Percentiles rank a stretch among this genome's conserved stretches.
These are phyloP conservation scores for Tiliacea aurago DNA, from an alignment of 2,888 invertebrate genomes.

Conservation along the genomic window DNA sequence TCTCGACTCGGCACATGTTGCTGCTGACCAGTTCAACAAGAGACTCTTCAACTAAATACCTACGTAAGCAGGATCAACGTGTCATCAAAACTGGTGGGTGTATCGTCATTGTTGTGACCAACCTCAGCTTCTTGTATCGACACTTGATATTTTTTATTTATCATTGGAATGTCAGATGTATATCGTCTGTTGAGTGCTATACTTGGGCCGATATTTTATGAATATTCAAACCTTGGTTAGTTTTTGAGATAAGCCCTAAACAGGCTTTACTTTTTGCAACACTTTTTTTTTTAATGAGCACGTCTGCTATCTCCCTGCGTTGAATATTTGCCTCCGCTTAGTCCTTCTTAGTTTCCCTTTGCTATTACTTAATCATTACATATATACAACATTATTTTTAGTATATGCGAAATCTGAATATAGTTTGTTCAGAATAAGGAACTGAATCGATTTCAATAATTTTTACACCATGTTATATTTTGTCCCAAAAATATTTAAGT, in stretches of 20 bases:
- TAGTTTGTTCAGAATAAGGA: no score
- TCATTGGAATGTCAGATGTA: conserved; percentile 76
- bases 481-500: no score
- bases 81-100: conserved; percentile 70
- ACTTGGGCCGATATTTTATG: conserved; percentile 17
- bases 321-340: neutral
- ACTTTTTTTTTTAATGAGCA: neutral
- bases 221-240: conserved; percentile 6
- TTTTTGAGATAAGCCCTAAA: conserved; percentile 11
- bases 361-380: neutral
- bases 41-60: conserved; percentile 71
- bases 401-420: no score
- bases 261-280: neutral
- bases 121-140: conserved; percentile 81
- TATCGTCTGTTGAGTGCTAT: conserved; percentile 26
- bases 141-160: conserved; percentile 82
- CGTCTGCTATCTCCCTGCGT: neutral
- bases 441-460: no score
- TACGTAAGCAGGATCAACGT: conserved; percentile 74
- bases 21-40: conserved; percentile 70
- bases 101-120: conserved; percentile 77
- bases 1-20: conserved; percentile 66
- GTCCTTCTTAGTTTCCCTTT: neutral
- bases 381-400: no score
- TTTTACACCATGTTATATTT: no score